Evolutionary conservation across 2,888 invertebrate genomes (phyloP).

Genomic region (Hypomecis punctinalis): DNA sequence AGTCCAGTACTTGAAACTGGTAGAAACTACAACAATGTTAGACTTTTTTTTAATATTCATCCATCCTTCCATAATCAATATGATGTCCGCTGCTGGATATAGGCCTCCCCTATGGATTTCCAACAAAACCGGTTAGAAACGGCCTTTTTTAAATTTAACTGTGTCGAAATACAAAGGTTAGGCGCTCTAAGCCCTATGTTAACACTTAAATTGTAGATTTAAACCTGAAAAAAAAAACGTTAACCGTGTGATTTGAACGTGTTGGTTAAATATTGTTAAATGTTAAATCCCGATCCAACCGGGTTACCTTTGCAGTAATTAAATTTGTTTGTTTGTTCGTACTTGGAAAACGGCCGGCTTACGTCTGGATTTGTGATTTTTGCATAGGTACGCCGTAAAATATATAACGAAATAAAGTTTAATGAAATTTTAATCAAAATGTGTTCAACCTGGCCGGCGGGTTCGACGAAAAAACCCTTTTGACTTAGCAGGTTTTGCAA

Average conservation of each 20-base stretch:
- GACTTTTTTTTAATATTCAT: too few species aligned
- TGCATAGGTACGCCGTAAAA: slow-evolving; percentile 49
- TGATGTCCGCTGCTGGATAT: too few species aligned
- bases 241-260: slow-evolving; percentile 21
- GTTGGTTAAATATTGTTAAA: slow-evolving; percentile 23
- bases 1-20: too few species aligned
- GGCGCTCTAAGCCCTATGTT: too few species aligned
- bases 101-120: too few species aligned
- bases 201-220: slow-evolving; percentile 3
- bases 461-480: slow-evolving; percentile 47
- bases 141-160: too few species aligned
- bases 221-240: slow-evolving; percentile 9
- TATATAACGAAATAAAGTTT: slow-evolving; percentile 59
- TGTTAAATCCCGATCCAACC: slow-evolving; percentile 12
- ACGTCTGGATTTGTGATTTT: slow-evolving; percentile 59
- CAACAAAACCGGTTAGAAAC: too few species aligned
- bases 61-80: too few species aligned
- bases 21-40: too few species aligned
- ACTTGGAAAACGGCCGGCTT: slow-evolving; percentile 51
- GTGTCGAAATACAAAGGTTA: too few species aligned
- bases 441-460: slow-evolving; percentile 47
- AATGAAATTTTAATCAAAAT: slow-evolving; percentile 67
- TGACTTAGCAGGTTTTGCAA: slow-evolving; percentile 42
- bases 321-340: slow-evolving; percentile 65
- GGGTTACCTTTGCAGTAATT: slow-evolving; percentile 55